Conservation (phyloP, 2,888 invertebrate species). For the Smittia sp. region DNA sequence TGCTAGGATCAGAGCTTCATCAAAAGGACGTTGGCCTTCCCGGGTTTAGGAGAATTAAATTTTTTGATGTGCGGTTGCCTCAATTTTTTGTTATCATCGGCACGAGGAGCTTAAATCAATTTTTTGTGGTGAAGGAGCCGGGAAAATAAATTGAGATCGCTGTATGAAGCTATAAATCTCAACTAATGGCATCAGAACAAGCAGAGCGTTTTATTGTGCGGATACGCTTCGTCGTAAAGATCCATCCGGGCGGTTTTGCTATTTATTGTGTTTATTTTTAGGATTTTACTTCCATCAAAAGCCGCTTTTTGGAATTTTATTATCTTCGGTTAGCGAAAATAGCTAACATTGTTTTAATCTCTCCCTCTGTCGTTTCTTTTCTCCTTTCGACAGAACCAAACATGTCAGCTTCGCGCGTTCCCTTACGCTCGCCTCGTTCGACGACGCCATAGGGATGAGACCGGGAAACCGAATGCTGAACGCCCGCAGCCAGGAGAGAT, state of each 20-base stretch:
- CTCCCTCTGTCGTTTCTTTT: neutral
- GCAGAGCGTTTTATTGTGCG: slow-evolving; percentile 9
- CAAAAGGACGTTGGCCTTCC: neutral
- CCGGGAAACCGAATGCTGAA: slow-evolving; percentile 54
- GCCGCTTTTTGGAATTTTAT: neutral
- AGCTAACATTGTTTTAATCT: too few relatives aligned
- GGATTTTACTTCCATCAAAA: slow-evolving; percentile 1
- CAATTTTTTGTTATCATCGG: neutral
- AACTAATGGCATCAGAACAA: slow-evolving; percentile 10
- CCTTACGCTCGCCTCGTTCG: slow-evolving; percentile 81
- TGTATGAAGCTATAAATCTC: slow-evolving; percentile 6
- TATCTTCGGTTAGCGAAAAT: too few relatives aligned
- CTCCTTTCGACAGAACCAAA: slow-evolving; percentile 63
- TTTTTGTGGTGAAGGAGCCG: neutral
- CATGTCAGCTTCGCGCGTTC: slow-evolving; percentile 89
- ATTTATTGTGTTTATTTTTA: neutral
- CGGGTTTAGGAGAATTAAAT: neutral
- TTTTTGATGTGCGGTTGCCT: slow-evolving; percentile 5
- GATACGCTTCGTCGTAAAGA: neutral
- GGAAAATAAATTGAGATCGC: neutral
- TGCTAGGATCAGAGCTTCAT: neutral
- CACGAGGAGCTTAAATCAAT: neutral
- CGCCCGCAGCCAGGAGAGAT: slow-evolving; percentile 65
- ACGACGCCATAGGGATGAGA: slow-evolving; percentile 61
- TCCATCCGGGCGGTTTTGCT: neutral